Evolutionary conservation across 2,888 invertebrate species (phyloP).

Genomic region (Dilophus febrilis): DNA sequence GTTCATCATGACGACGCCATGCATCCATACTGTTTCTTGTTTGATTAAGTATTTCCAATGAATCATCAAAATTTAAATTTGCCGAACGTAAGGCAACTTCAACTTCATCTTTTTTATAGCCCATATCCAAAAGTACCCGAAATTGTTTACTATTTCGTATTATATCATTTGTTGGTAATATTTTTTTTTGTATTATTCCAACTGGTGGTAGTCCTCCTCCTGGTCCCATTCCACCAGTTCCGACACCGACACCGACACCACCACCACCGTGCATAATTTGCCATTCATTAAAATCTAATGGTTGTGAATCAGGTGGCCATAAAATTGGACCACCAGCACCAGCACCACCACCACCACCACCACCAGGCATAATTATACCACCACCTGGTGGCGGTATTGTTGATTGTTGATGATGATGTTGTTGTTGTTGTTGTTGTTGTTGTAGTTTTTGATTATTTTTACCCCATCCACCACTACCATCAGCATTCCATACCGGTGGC

Average conservation of each 20-base stretch:
- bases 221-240: constrained; percentile 21
- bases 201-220: constrained; percentile 3
- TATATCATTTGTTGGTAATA: constrained; percentile 49
- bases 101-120: constrained; percentile 88
- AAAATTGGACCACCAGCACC: constrained; percentile 13
- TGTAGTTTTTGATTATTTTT: too few relatives aligned
- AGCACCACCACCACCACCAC: constrained; percentile 14
- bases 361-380: constrained; percentile 18
- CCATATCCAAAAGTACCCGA: constrained; percentile 73
- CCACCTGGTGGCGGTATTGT: too few relatives aligned
- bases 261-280: constrained; percentile 11
- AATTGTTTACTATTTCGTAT: constrained; percentile 84
- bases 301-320: constrained; percentile 25
- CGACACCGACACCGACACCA: constrained; percentile 13
- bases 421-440: too few relatives aligned
- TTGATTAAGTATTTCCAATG: constrained; percentile 55
- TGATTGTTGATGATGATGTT: constrained; percentile 32
- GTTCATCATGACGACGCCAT: constrained; percentile 52
- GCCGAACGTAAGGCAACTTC: constrained; percentile 72
- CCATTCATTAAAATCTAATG: constrained; percentile 13
- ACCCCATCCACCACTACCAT: constrained; percentile 21
- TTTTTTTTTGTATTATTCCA: constrained; percentile 15
- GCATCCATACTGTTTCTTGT: constrained; percentile 37
- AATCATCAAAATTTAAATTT: constrained; percentile 81
- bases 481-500: neutral